Percentiles rank a stretch among this genome's conserved stretches.
Conservation (phyloP, 2,797 vertebrate genomes). For the Myotis findleyi region DNA sequence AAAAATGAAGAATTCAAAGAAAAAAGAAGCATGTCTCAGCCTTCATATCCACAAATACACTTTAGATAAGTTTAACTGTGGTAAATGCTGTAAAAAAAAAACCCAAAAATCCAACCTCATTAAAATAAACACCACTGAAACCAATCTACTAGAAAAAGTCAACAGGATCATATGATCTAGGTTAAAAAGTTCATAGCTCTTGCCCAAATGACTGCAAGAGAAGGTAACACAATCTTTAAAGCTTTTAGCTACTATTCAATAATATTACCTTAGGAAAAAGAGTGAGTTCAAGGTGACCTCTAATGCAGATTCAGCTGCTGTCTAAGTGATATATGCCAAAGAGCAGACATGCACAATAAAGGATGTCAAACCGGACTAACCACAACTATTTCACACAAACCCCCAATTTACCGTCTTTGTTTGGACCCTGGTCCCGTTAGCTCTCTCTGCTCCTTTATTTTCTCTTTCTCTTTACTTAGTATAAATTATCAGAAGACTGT, state of each 20-base stretch:
- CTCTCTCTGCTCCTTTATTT: background rate
- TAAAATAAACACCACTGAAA: constrained; percentile 36
- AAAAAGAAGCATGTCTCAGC: background rate
- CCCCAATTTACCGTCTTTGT: background rate
- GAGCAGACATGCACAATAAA: background rate
- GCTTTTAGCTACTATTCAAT: constrained; percentile 19
- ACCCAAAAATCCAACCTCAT: background rate
- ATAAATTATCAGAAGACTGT: constrained; percentile 29
- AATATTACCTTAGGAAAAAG: background rate
- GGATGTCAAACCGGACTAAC: background rate
- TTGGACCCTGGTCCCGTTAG: background rate
- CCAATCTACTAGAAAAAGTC: background rate
- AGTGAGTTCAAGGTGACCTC: constrained; percentile 39
- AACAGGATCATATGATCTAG: background rate
- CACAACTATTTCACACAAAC: background rate
- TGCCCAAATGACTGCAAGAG: background rate
- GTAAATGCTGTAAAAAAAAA: background rate
- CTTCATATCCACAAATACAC: background rate
- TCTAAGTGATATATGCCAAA: background rate
- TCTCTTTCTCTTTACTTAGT: background rate
- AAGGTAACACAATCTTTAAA: constrained; percentile 28
- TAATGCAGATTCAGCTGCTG: background rate
- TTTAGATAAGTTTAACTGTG: background rate
- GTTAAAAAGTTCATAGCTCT: constrained; percentile 38
- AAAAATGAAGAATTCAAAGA: background rate